These are phyloP conservation scores for Pharmacophagus antenor DNA, from an alignment of 2,888 invertebrate genomes.

Conservation along the genomic window DNA sequence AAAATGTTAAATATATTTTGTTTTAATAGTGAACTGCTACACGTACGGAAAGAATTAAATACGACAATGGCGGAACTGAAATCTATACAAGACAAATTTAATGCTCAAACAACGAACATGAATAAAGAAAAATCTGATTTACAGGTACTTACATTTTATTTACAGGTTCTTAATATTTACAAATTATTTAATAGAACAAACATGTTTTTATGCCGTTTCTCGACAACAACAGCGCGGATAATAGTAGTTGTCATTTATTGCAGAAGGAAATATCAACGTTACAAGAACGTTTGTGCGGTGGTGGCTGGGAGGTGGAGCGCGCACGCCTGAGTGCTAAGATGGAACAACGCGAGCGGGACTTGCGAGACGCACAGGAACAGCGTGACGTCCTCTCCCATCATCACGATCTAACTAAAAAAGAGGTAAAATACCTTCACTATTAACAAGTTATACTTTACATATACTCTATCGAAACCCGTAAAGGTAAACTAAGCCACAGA, in stretches of 20 bases:
- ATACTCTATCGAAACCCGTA: neutral
- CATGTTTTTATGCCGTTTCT: no score
- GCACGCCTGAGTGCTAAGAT: conserved; percentile 85
- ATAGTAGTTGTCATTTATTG: neutral
- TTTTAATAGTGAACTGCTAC: conserved; percentile 80
- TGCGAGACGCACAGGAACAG: conserved; percentile 87
- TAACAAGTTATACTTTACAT: neutral
- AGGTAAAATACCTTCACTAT: no score
- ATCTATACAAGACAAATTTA: conserved; percentile 83
- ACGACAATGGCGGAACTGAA: conserved; percentile 83
- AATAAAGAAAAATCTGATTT: conserved; percentile 85
- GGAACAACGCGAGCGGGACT: conserved; percentile 87
- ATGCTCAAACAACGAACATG: conserved; percentile 85
- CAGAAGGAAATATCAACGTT: conserved; percentile 68
- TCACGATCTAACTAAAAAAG: conserved; percentile 84
- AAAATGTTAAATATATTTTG: no score
- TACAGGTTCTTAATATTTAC: conserved; percentile 84
- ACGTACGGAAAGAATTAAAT: conserved; percentile 82
- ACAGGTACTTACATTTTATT: conserved; percentile 81
- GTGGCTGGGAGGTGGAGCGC: conserved; percentile 84
- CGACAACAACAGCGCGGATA: no score
- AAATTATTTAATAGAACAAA: no score
- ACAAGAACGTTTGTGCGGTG: conserved; percentile 76
- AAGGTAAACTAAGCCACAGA: neutral
- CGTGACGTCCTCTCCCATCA: conserved; percentile 87